A percentile compares a stretch with the other conserved stretches of the same genome.
These are phyloP conservation scores for Smutsia gigantea DNA, from an alignment of 2,797 vertebrate genomes.

Conservation along the genomic window DNA sequence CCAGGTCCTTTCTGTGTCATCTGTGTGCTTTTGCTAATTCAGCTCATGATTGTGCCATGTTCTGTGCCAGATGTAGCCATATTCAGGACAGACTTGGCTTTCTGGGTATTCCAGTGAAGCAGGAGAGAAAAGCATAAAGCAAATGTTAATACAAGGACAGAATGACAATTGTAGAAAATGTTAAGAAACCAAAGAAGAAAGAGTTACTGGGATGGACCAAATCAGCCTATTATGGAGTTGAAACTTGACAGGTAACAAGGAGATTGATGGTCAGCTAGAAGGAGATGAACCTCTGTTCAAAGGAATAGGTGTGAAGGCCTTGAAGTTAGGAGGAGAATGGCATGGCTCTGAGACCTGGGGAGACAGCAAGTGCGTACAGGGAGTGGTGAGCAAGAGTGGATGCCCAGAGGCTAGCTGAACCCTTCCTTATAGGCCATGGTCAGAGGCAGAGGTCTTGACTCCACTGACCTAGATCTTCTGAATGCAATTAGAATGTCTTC, in stretches of 20 bases:
- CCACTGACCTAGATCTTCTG: not conserved
- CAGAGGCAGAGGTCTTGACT: not conserved
- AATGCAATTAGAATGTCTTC: constrained; percentile 34
- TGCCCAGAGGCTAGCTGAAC: not conserved
- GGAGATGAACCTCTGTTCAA: not conserved
- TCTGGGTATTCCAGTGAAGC: not conserved
- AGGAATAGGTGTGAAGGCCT: not conserved
- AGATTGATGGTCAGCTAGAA: not conserved
- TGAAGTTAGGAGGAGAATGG: not conserved
- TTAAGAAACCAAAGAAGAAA: not conserved
- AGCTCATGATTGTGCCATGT: not conserved
- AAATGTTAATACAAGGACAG: not conserved
- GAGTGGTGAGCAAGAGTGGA: not conserved
- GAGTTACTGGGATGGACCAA: not conserved
- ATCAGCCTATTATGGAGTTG: not conserved
- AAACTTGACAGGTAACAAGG: not conserved
- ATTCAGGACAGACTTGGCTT: constrained; percentile 7
- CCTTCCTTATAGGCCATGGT: not conserved
- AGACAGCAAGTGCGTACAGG: not conserved
- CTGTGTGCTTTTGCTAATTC: not conserved
- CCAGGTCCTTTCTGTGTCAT: not conserved
- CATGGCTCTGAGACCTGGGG: not conserved
- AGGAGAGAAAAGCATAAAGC: not conserved
- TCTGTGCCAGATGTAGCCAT: not conserved
- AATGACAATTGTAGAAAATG: not conserved